Evolutionary conservation across 1,140 invertebrate genomes (phyloP), one percentile per base, ranked within the genome.

Genomic region (Bombus fervidus): DNA sequence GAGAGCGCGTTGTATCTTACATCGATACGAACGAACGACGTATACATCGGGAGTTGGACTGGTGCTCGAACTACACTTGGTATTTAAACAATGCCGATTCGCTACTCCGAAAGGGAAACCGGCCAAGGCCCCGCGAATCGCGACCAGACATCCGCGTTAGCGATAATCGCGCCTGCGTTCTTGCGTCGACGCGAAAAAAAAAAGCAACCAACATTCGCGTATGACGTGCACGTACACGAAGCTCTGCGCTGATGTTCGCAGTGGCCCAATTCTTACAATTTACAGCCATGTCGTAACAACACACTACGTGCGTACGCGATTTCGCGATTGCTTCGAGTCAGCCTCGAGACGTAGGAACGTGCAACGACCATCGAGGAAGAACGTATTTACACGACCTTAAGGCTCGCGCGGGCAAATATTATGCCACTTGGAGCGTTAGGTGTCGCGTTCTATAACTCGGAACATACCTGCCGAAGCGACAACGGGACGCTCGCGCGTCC

Each of bases 71-170:
- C 31, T 2, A 66, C 34, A 22, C 57, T 28, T 25, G 66, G 79
- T 53, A 86, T 85, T 85, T 53, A 31, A 87, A 73, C 77, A 72
- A 76, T 72, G 88, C 39, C 66, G 57, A 47, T 62, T 68, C 71
- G 66, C 76, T 73, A 53, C 72, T 86, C 84, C 88, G 93, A 94
- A 94, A 94, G 93, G 91, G 92, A 95, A 95, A 95, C 92, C 93
- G 94, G 94, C 93, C 94, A 95, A 95, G 94, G 94, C 93, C 92
- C 86, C 87, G 91, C 91, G 91, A 93, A 94, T 93, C 91, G 93
- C 93, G 89, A 94, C 91, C 92, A 92, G 92, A 94, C 92, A 95
- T 95, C 94, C 94, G 94, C 93, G 93, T 95, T 93, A 93, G 90
- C 92, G 93, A 94, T 94, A 95, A 95, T 94, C 93, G 92, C 93